Evolutionary conservation across 1,140 invertebrate genomes (phyloP), one percentile per base, ranked within the genome.

Genomic region (Procambarus clarkii): DNA sequence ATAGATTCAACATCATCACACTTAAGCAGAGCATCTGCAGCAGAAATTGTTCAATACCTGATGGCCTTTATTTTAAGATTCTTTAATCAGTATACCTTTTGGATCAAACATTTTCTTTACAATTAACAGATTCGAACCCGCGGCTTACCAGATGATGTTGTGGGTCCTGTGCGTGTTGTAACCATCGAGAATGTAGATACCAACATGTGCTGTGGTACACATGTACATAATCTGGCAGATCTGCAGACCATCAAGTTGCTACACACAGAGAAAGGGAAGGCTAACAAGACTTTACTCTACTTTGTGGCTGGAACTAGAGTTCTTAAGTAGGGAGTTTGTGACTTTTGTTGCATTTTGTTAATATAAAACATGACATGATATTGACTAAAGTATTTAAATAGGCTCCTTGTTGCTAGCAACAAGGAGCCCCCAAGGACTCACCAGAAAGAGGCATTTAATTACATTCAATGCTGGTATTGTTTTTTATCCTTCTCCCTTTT

Each of bases 141-240:
- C 92, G 97, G 97, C 4, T 94, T 98, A 60, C 97, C 97, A 8
- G 96, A 96, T 85, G 97, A 98, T 94, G 96, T 97, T 93, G 95
- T 77, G 8, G 95, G 95, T 8, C 92, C 94, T 21, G 94, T 95
- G 0, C 94, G 97, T 83, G 96, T 98, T 7, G 96, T 98, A n/a
- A 96, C 95, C 60, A 97, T 97, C 88, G 95, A 95, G 71, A 95
- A 95, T 69, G 94, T 98, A 76, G 97, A 98, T 92, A 95, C 95
- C 60, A 97, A 97, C 93, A 96, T 98, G 95, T 98, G 97, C 94
- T 98, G 97, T 95, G 97, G 97, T 44, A 98, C 97, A 0, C 97
- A 98, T 94, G 97, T 98, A 2, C 95, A 95, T 3, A 97, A 97
- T 94, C 94, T 97, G 58, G 95, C 96, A 92, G 97, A 98, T 94